Evolutionary conservation across 92 coral and sea anemone genomes (phyloP).

Genomic region (Palythoa grandiflora): DNA sequence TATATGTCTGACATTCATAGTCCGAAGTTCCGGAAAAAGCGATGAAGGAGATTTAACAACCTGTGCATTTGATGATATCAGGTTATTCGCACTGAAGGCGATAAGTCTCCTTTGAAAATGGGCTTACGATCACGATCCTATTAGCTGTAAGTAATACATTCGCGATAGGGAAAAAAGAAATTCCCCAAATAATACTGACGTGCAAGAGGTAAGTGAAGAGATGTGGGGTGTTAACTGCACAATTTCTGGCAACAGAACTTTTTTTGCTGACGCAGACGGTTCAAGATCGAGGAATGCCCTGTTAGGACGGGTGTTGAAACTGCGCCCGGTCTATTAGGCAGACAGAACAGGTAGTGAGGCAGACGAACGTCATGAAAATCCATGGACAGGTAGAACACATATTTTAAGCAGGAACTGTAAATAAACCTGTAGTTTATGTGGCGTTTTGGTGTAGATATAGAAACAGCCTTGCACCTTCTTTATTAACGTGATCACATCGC

Average conservation of each 20-base stretch:
- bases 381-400: neutral
- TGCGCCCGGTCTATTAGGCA: neutral
- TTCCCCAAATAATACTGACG: neutral
- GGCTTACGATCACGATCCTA: slow-evolving; percentile 31
- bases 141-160: slow-evolving; percentile 29
- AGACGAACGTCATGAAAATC: neutral
- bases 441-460: too few species aligned
- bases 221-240: neutral
- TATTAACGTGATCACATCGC: neutral
- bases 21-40: slow-evolving; percentile 31
- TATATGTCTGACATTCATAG: slow-evolving; percentile 15
- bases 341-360: neutral
- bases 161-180: neutral
- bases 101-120: slow-evolving; percentile 40
- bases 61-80: slow-evolving; percentile 38
- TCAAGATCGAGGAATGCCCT: neutral
- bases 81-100: slow-evolving; percentile 20
- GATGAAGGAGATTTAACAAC: slow-evolving; percentile 15
- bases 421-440: neutral
- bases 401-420: neutral
- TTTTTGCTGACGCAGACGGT: neutral
- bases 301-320: neutral
- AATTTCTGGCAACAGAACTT: neutral
- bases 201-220: neutral
- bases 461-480: neutral